Conservation (phyloP, 2,113 vertebrate species). For the Xiphophorus couchianus region DNA sequence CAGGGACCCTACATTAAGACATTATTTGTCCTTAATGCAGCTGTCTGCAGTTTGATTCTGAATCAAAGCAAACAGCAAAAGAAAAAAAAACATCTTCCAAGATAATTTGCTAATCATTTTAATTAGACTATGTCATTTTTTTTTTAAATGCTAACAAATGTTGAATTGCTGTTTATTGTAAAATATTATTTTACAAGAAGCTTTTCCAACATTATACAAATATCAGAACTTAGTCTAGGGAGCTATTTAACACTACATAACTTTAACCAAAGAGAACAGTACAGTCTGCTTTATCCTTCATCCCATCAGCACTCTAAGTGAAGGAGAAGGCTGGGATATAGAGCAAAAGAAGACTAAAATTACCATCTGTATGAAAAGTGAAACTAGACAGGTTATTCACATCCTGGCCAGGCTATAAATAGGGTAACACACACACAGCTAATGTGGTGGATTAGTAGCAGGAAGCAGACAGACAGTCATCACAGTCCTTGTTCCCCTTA, state of each 20-base stretch:
- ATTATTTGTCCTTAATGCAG: neutral
- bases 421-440: slow-evolving; percentile 69
- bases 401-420: slow-evolving; percentile 82
- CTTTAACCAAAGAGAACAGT: slow-evolving; percentile 13
- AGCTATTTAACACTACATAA: slow-evolving; percentile 6
- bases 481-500: slow-evolving; percentile 63
- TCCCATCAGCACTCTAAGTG: slow-evolving; percentile 48
- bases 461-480: slow-evolving; percentile 81
- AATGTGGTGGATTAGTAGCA: slow-evolving; percentile 81
- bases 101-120: no score
- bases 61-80: no score
- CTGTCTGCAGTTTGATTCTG: no score
- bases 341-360: slow-evolving; percentile 74
- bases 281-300: slow-evolving; percentile 31
- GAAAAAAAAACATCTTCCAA: neutral
- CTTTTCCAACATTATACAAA: neutral
- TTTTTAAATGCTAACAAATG: neutral
- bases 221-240: neutral
- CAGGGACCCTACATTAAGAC: neutral
- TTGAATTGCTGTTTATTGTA: neutral
- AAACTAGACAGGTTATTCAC: slow-evolving; percentile 80
- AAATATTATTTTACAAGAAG: neutral
- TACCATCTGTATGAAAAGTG: slow-evolving; percentile 80
- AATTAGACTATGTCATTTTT: neutral
- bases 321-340: slow-evolving; percentile 49